A percentile compares a stretch with the other conserved stretches of the same genome.
Conservation (phyloP, 2,113 vertebrate species). For the Cebus imitator region DNA sequence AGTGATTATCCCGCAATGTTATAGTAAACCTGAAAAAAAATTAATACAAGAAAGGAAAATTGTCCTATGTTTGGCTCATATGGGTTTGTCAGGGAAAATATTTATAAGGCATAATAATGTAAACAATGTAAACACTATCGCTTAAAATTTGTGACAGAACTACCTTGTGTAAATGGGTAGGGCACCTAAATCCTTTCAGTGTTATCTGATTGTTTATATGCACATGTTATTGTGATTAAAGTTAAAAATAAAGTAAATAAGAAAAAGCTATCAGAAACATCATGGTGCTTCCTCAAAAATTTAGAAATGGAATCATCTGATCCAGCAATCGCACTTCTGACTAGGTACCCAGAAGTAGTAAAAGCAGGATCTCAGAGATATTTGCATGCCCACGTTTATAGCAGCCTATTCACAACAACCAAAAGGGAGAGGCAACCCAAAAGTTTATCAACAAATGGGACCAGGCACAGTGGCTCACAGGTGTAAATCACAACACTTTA, state of each 20-base stretch:
- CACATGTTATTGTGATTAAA: background rate
- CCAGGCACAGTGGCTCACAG: no score
- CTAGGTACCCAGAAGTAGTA: background rate
- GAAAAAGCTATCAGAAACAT: background rate
- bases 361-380: background rate
- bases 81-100: background rate
- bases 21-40: background rate
- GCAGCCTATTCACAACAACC: background rate
- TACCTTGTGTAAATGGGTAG: background rate
- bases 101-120: background rate
- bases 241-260: background rate
- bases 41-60: background rate
- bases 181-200: background rate
- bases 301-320: background rate
- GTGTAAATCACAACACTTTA: no score
- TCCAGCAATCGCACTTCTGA: background rate
- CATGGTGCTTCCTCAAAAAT: background rate
- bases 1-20: background rate
- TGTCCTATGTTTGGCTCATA: background rate
- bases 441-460: background rate
- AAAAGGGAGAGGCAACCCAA: background rate
- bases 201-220: background rate
- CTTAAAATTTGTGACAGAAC: slow-evolving; percentile 20
- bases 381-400: background rate
- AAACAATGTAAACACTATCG: background rate